Evolutionary conservation across 2,113 vertebrate species (phyloP), one percentile per base, ranked within the genome.

Genomic region (Micronisus gabar): DNA sequence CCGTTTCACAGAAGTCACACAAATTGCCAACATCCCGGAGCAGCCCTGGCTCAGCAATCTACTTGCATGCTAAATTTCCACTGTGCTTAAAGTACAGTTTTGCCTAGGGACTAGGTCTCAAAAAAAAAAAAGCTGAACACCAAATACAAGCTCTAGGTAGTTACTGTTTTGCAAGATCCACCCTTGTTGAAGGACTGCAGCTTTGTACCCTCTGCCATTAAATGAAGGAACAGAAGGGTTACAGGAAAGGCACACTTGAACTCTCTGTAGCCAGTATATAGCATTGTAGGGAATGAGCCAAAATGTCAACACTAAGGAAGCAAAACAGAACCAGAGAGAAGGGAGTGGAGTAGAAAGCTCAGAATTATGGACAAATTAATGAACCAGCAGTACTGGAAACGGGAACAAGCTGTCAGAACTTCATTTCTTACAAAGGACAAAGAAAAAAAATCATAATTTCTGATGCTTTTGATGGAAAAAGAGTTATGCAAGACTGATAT

Each of bases 401-500:
- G 4, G 90, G 43, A 92, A 79, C 26, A 95, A 93, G 34, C 63
- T 89, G 21, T 81, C 70, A 94, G 89, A 95, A 85, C 70, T 89
- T 76, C 23, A 34, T 59, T 20, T 72, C 58, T 76, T 82, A 66
- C 26, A 89, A 76, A 47, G 81, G 68, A 48, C 61, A 88, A 94
- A 16, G 4, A 47, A 68, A 92, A 91, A 84, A 81, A 53, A n/a
- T 12, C 0, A 0, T 56, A 13, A 82, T 94, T 93, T 91, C 73
- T 93, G 61, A 63, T 58, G 14, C 40, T 89, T 88, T 91, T 27
- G 50, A 90, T 95, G 53, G 94, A 95, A 95, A 91, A 15, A 50
- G 58, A 88, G n/a, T 94, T 91, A 87, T 75, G 95, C 71, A 95
- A 97, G 70, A 47, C 58, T 86, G 79, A 86, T 90, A 88, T n/a